These are phyloP conservation scores for Thamnophis elegans DNA, from an alignment of 2,797 vertebrate species.

Conservation along the genomic window DNA sequence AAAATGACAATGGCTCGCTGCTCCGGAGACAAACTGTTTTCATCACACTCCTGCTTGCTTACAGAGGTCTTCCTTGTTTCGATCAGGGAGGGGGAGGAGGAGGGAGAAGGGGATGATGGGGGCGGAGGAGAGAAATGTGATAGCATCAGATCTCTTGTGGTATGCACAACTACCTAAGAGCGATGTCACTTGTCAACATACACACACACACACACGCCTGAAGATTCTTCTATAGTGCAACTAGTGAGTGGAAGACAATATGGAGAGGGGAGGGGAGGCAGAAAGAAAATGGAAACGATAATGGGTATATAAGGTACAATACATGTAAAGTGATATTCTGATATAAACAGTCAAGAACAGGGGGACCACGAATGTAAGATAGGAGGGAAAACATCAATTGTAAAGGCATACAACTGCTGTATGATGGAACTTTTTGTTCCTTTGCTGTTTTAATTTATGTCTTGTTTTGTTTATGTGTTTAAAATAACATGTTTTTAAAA, in stretches of 20 bases:
- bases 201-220: conserved; percentile 64
- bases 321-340: no score
- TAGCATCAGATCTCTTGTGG: conserved; percentile 86
- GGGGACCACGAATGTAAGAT: no score
- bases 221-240: conserved; percentile 73
- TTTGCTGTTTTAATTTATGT: no score
- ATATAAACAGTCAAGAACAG: no score
- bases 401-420: no score
- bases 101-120: conserved; percentile 34
- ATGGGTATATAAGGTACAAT: no score
- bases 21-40: conserved; percentile 90
- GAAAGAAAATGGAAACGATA: conserved; percentile 63
- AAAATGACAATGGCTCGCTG: conserved; percentile 88
- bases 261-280: conserved; percentile 31
- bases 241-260: conserved; percentile 70
- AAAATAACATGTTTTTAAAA: no score
- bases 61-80: conserved; percentile 73
- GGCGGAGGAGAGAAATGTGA: conserved; percentile 80
- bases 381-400: no score
- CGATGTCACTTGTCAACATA: conserved; percentile 82
- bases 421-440: no score
- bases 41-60: conserved; percentile 77
- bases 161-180: conserved; percentile 84
- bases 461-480: no score
- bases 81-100: conserved; percentile 62